Percentiles rank a stretch among this genome's conserved stretches.
Conservation (phyloP, 2,888 invertebrate species). For the Brachypterus glaber region DNA sequence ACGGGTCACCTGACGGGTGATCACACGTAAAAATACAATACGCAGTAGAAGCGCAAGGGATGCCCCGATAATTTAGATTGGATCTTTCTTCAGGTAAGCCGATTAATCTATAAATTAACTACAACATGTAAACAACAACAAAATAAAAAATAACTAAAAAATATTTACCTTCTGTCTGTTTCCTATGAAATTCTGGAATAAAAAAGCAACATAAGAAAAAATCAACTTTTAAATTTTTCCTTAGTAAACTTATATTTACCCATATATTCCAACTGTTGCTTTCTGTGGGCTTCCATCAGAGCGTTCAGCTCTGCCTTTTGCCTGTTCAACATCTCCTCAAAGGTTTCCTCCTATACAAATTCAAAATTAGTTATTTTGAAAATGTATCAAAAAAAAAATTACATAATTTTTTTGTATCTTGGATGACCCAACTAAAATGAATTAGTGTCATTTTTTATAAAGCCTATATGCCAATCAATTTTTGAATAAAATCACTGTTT, state of each 20-base stretch:
- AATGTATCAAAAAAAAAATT: conserved; percentile 11
- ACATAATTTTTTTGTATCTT: conserved; percentile 1
- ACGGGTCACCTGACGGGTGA: too few relatives aligned
- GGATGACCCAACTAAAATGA: too few relatives aligned
- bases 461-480: too few relatives aligned
- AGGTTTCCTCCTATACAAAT: conserved; percentile 37
- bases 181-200: conserved; percentile 30
- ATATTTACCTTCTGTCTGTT: conserved; percentile 28
- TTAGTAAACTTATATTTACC: conserved; percentile 30
- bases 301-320: conserved; percentile 49
- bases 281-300: conserved; percentile 43
- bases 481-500: too few relatives aligned
- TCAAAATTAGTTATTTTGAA: conserved; percentile 7
- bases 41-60: too few relatives aligned
- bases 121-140: conserved; percentile 10
- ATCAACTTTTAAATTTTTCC: conserved; percentile 21
- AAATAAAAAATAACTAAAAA: conserved; percentile 10
- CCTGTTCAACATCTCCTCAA: conserved; percentile 41
- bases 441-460: too few relatives aligned
- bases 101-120: too few relatives aligned
- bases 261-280: conserved; percentile 43
- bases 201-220: conserved; percentile 20
- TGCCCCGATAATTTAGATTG: too few relatives aligned
- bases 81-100: too few relatives aligned
- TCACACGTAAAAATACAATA: too few relatives aligned